phyloP scores from a whole-genome alignment of 2,113 vertebrate genomes.

The Illadopsis cleaveri region DNA sequence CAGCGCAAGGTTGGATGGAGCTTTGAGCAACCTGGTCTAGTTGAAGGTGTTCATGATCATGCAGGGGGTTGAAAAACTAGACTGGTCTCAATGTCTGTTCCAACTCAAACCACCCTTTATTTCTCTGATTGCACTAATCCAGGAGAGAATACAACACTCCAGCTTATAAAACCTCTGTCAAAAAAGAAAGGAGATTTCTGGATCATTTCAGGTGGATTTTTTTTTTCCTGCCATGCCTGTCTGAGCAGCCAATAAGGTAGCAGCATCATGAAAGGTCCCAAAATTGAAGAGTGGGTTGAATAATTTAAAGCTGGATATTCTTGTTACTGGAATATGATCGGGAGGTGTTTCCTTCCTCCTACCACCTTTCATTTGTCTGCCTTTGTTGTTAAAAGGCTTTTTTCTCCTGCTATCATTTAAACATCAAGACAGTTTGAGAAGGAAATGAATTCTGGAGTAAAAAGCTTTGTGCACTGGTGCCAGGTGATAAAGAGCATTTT shows the following conservation, averaged over 20 bases:
- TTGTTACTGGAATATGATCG: not conserved
- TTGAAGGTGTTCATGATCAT: not conserved
- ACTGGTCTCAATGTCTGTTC: not conserved
- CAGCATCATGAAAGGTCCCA: not conserved
- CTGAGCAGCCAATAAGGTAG: not conserved
- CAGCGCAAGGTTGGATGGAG: not conserved
- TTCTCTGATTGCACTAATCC: not conserved
- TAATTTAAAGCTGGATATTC: not conserved
- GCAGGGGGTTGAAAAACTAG: not conserved
- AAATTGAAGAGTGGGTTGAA: not conserved
- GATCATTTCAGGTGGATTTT: not conserved
- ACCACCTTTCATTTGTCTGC: not conserved
- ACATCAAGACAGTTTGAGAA: not conserved
- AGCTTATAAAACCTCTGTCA: not conserved
- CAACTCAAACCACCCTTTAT: not conserved
- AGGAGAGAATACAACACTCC: not conserved
- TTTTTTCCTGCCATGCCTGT: not conserved
- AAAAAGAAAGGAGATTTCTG: not conserved
- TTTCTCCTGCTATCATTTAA: not conserved
- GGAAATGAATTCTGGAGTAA: not conserved
- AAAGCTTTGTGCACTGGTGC: not conserved
- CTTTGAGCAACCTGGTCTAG: not conserved
- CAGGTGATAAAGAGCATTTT: not conserved
- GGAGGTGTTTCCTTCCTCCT: not conserved
- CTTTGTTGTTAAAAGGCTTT: not conserved